Evolutionary conservation across 2,797 vertebrate species (phyloP).

Genomic region (Argyrosomus regius): DNA sequence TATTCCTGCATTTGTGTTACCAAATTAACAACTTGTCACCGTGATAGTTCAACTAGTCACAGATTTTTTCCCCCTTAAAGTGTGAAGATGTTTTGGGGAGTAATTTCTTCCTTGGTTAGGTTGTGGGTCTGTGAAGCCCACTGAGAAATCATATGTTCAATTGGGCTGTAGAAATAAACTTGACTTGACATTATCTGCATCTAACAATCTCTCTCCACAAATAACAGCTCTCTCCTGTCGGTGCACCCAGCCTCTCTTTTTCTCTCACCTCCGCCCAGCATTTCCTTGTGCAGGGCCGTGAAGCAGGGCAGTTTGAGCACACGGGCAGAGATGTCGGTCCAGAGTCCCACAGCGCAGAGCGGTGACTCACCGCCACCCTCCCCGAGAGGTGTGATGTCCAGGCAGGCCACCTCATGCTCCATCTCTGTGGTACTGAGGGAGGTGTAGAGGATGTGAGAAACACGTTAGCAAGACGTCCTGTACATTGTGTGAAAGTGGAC

Average conservation of each 20-base stretch:
- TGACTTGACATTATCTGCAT: constrained; percentile 8
- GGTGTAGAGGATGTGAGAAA: constrained; percentile 19
- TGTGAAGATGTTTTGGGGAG: background rate
- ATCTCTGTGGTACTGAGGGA: constrained; percentile 92
- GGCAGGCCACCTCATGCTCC: constrained; percentile 98
- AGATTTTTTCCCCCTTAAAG: background rate
- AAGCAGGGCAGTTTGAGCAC: constrained; percentile 96
- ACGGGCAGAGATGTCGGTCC: constrained; percentile 98
- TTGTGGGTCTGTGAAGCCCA: constrained; percentile 1
- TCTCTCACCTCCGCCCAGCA: constrained; percentile 96
- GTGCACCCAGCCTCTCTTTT: background rate
- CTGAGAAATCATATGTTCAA: background rate
- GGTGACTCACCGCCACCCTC: constrained; percentile 91
- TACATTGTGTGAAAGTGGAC: background rate
- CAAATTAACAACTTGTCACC: background rate
- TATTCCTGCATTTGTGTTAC: background rate
- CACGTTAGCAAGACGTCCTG: background rate
- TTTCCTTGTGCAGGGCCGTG: constrained; percentile 96
- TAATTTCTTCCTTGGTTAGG: background rate
- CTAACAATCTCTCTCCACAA: constrained; percentile 1
- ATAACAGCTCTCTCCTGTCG: constrained; percentile 7
- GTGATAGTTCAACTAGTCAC: background rate
- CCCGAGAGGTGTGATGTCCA: constrained; percentile 97
- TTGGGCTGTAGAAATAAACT: constrained; percentile 6
- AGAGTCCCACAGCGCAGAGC: constrained; percentile 96